Evolutionary conservation across 1,140 invertebrate genomes (phyloP).

Genomic region (Brachionus calyciflorus): DNA sequence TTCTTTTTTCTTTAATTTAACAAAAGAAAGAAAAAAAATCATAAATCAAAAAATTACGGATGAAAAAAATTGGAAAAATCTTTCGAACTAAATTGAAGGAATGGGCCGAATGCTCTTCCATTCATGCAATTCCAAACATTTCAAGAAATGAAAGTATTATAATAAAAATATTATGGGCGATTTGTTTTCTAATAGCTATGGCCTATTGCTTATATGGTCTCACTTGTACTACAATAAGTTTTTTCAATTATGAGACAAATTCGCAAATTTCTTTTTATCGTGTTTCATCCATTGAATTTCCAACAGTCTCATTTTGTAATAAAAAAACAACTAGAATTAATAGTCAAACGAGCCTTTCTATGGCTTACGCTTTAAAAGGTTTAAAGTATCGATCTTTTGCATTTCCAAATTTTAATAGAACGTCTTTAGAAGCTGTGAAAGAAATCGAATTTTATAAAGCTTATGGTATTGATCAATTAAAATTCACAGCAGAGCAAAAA

Average conservation of each 20-base stretch:
- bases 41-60: background rate
- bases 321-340: background rate
- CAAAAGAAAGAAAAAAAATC: background rate
- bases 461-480: background rate
- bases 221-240: background rate
- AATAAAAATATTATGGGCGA: background rate
- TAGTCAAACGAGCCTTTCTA: background rate
- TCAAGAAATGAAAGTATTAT: background rate
- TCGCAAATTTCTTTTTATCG: background rate
- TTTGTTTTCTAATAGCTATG: background rate
- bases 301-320: slow-evolving; percentile 22
- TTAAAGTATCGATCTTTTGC: background rate
- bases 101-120: background rate
- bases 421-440: background rate
- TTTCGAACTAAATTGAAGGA: background rate
- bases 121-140: slow-evolving; percentile 15
- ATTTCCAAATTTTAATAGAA: too few relatives aligned
- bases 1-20: too few relatives aligned
- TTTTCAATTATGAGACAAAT: background rate
- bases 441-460: background rate
- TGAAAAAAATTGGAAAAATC: background rate
- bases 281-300: background rate
- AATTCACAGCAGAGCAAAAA: background rate
- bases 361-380: background rate
- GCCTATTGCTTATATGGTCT: background rate